These are phyloP conservation scores for Aldrovandia affinis DNA, from an alignment of 2,797 vertebrate species.

Conservation along the genomic window DNA sequence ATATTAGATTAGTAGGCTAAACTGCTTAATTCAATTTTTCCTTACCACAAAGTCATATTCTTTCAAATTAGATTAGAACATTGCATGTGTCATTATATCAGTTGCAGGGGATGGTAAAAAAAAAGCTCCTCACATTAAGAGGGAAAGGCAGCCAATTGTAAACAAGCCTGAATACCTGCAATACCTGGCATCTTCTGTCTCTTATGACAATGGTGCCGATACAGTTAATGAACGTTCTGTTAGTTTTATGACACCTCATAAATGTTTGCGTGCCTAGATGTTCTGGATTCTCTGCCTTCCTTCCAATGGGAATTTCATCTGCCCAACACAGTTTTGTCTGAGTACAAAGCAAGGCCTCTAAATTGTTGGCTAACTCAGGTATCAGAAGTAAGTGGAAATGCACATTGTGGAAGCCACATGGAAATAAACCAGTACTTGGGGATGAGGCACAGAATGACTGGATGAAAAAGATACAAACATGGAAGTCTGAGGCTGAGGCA, in stretches of 20 bases:
- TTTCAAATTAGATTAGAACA: too few species aligned
- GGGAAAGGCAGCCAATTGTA: background rate
- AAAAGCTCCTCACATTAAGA: background rate
- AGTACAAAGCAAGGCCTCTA: background rate
- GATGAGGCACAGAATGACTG: too few species aligned
- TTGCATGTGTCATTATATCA: too few species aligned
- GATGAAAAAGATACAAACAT: background rate
- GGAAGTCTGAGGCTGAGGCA: background rate
- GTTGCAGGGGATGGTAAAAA: background rate
- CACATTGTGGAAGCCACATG: background rate
- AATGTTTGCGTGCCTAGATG: slow-evolving; percentile 2
- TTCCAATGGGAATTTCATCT: background rate
- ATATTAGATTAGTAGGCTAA: too few species aligned
- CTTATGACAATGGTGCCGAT: background rate
- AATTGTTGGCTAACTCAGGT: background rate
- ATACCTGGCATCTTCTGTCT: slow-evolving; percentile 13
- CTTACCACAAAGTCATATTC: background rate
- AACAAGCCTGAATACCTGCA: background rate
- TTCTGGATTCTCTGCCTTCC: background rate
- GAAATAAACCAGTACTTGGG: too few species aligned
- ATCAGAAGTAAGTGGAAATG: background rate
- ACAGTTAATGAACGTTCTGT: slow-evolving; percentile 6
- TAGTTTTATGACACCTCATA: background rate
- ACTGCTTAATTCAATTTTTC: background rate
- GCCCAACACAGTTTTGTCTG: background rate